Base-by-base conservation (phyloP, 2,797 vertebrate genomes). In the Tympanoctomys barrerae region DNA sequence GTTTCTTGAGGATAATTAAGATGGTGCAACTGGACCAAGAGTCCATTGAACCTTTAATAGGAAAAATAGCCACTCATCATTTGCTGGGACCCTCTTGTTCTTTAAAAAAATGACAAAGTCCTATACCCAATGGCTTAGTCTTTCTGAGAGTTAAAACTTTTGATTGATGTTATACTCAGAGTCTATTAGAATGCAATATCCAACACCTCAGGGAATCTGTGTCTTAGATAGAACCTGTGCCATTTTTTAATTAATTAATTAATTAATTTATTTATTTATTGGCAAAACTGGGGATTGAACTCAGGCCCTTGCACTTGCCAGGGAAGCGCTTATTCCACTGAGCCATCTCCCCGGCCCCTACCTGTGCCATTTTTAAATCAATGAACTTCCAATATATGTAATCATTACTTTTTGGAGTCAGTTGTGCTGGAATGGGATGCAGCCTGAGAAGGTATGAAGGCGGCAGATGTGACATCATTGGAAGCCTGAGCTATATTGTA, bases 331-430 rank as follows among this genome's bases (percentile, higher is more conserved):
- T 42, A 42, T 42, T 42, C 3, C 42, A 42, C 5, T 5, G 42
- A 42, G 42, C 42, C 42, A 42, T 42, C 42, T 42, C 42, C 42
- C 42, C 42, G 42, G 42, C 42, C 42, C 42, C 42, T 42, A 22
- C 87, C 26, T 92, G 1, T 87, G n/a, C 26, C 75, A 39, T 46
- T 73, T 70, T 80, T 21, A 64, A 62, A 66, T 81, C 14, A 39
- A 13, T 83, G 33, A 12, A 66, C 57, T 70, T 57, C 22, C 71
- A 77, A 78, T 26, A n/a, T 82, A 77, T 11, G 5, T 61, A 84
- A 36, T 81, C 21, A 62, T 46, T 92, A 16, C 52, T 66, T 95
- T 90, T 90, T 91, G 59, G 93, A 88, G 31, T 39, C 2, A 39
- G 11, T 79, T 70, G 4, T 89, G 8, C 57, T 92, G 1, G n/a